A percentile compares a stretch with the other conserved stretches of the same genome.
Conservation (phyloP, 1,140 invertebrate genomes). For the Calycopis cecrops region DNA sequence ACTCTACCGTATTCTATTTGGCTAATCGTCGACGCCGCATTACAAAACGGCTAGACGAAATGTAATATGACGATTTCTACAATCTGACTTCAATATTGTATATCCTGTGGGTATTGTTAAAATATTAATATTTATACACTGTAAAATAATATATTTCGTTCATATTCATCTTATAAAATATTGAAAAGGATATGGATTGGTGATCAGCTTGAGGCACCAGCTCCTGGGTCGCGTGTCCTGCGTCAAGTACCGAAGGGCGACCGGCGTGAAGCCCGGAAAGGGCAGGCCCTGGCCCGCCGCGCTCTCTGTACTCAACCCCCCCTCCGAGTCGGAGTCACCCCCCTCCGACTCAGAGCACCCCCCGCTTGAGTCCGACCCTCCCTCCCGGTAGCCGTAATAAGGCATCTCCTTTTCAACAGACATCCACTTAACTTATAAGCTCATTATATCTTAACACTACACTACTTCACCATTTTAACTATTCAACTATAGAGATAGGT, state of each 20-base stretch:
- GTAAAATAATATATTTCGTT: too few relatives aligned
- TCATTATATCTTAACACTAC: conserved; percentile 56
- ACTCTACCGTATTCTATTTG: too few relatives aligned
- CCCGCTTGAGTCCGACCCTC: conserved; percentile 54
- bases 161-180: conserved; percentile 10
- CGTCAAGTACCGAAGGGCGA: conserved; percentile 88
- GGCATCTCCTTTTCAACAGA: conserved; percentile 57
- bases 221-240: conserved; percentile 91
- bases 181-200: conserved; percentile 99
- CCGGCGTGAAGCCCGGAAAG: conserved; percentile 91
- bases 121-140: too few relatives aligned
- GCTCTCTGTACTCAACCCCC: conserved; percentile 74
- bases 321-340: conserved; percentile 78
- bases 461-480: conserved; percentile 56
- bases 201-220: conserved; percentile 95
- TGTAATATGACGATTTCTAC: too few relatives aligned
- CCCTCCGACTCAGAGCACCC: conserved; percentile 70
- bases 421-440: conserved; percentile 69
- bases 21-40: too few relatives aligned
- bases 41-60: too few relatives aligned
- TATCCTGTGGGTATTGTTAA: too few relatives aligned
- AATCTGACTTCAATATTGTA: too few relatives aligned
- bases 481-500: conserved; percentile 62
- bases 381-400: conserved; percentile 69
- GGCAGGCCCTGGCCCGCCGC: conserved; percentile 82